Conservation (phyloP, 2,113 vertebrate species). For the Myotis yumanensis region DNA sequence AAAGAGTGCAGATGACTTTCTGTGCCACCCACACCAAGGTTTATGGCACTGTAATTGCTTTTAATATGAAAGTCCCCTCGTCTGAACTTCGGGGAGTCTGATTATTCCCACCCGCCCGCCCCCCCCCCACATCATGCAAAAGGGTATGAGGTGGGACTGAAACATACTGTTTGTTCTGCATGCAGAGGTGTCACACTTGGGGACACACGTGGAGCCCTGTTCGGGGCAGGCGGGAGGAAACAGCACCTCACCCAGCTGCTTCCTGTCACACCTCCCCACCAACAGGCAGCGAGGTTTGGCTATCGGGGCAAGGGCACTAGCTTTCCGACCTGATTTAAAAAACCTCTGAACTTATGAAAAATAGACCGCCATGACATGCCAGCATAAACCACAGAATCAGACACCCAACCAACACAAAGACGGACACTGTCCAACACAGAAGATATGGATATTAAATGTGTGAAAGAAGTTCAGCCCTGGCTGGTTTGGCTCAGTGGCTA, state of each 20-base stretch:
- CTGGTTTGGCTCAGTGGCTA: no score
- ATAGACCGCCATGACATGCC: not conserved
- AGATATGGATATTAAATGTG: not conserved
- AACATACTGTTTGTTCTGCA: not conserved
- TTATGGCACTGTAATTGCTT: constrained; percentile 41
- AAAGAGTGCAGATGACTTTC: constrained; percentile 44
- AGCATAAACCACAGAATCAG: not conserved
- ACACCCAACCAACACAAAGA: not conserved
- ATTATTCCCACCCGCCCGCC: accelerated
- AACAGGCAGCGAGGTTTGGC: not conserved
- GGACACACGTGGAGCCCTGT: not conserved
- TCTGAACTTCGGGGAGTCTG: not conserved
- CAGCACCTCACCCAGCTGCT: not conserved
- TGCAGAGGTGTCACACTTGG: not conserved
- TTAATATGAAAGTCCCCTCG: not conserved
- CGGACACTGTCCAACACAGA: not conserved
- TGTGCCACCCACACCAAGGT: constrained; percentile 19
- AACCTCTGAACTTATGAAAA: not conserved
- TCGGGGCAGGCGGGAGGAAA: not conserved
- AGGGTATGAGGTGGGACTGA: not conserved
- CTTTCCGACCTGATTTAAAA: not conserved
- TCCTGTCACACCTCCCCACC: not conserved
- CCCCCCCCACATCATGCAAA: not conserved
- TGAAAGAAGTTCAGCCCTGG: not conserved
- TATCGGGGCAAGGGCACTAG: not conserved